Base-by-base conservation (phyloP, 92 coral and sea anemone species). In the Zoanthus solanderi region DNA sequence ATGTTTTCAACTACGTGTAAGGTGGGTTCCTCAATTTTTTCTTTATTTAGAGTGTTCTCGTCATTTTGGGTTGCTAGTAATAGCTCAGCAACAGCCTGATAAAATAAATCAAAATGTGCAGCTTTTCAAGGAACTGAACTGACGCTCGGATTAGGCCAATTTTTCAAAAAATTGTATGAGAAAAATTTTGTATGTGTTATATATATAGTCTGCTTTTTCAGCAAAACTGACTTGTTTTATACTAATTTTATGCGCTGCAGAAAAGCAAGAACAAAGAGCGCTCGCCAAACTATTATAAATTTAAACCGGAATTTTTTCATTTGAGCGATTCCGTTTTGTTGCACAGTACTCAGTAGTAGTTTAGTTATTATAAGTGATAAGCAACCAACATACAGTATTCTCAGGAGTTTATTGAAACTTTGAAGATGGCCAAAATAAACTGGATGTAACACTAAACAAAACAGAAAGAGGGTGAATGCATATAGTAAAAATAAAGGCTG, bases 71-170 rank as follows among this genome's bases (percentile, higher is more conserved):
- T 4, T 14, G 23, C 23, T 13, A 60, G n/a, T 60, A 60, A 60
- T 14, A 60, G 67, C 67, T 16, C 28, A 14, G 67, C 67, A 23
- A 60, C 67, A 60, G 67, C 67, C 28, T 60, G 28, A 16, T 60
- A 17, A 60, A 60, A 60, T 60, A 60, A 60, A 60, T 60, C 28
- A 60, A 60, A 60, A 60, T 15, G 67, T 60, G 67, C 67, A 60
- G 67, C 67, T 60, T 60, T 60, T n/a, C 14, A 60, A 60, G 67
- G 67, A 60, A 60, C 67, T 60, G 67, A 60, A 60, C 3, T 60
- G 23, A 60, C 67, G 16, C n/a, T 60, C 23, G 7, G 7, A 60
- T 7, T 56, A 9, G 10, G 23, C 23, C 23, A 23, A 23, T 23
- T 23, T 23, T 23, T 23, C 23, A 23, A 23, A 23, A 23, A 23